Evolutionary conservation across 2,888 invertebrate species (phyloP).

Genomic region (Pseudococcus viburni): DNA sequence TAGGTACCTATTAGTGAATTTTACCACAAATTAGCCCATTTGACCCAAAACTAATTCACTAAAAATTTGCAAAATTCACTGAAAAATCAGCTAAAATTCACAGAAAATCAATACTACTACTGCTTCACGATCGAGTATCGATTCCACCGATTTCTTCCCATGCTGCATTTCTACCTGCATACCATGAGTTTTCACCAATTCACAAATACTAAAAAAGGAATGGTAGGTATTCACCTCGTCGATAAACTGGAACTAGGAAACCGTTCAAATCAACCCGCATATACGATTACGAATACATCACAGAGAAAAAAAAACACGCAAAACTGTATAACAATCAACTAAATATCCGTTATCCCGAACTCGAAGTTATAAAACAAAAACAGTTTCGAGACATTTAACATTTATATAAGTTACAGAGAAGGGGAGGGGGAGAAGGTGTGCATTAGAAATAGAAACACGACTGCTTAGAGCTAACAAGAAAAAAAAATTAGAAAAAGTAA

Average conservation of each 20-base stretch:
- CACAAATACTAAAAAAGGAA: neutral
- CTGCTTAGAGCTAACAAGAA: slow-evolving; percentile 54
- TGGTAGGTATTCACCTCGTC: too few species aligned
- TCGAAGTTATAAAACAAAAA: slow-evolving; percentile 31
- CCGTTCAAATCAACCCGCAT: neutral
- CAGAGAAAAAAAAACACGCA: slow-evolving; percentile 42
- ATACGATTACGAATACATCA: slow-evolving; percentile 47
- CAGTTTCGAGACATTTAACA: slow-evolving; percentile 40
- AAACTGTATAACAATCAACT: slow-evolving; percentile 53
- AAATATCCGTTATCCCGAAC: slow-evolving; percentile 24
- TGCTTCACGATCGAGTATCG: too few species aligned
- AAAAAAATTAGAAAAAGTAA: slow-evolving; percentile 18
- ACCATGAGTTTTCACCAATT: too few species aligned
- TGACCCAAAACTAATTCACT: too few species aligned
- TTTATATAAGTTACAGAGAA: neutral
- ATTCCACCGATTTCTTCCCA: too few species aligned
- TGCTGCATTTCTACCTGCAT: too few species aligned
- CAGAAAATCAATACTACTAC: too few species aligned
- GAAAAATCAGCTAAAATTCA: too few species aligned
- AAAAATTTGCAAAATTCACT: too few species aligned
- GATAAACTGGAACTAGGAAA: neutral
- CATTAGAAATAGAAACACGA: slow-evolving; percentile 34
- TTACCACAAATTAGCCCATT: too few species aligned
- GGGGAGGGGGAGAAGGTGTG: neutral
- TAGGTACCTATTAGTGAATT: too few species aligned